Base-by-base conservation (phyloP, 1,140 invertebrate species). In the Megalonaias nervosa region DNA sequence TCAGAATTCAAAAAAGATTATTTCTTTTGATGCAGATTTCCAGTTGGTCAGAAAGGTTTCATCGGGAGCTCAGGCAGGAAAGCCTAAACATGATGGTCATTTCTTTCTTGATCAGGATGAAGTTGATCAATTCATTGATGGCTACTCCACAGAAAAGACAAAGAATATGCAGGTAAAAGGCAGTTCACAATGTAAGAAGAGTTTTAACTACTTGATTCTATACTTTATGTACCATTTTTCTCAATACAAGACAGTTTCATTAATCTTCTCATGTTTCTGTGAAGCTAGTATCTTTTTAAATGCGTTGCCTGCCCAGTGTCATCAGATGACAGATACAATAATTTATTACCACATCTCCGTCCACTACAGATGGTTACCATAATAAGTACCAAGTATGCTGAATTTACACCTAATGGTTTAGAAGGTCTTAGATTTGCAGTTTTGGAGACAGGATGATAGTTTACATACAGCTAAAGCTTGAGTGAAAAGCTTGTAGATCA, bases 41-140 rank as follows among this genome's bases (percentile, higher is more conserved):
- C 71, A 78, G 67, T 64, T 78, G 61, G 71, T 74, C 2, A 59
- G 71, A 19, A 78, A 78, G 57, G 26, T n/a, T 38, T 78, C 76
- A 9, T 72, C 65, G n/a, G 76, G 76, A 48, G 59, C 67, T 23
- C 5, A 14, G 19, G 73, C 65, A 71, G 57, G 11, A 14, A 23
- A 68, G 21, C 71, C 64, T 57, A 68, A 72, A 57, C 71, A 68
- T 48, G n/a, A 61, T 16, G 61, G 38, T 21, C 48, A 57, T 23
- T 73, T 78, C 55, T 78, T 78, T 58, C 14, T 78, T 12, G 31
- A 73, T 31, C 76, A 78, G 26, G 26, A 67, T 3, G 26, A 58
- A 31, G 76, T 78, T 15, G 76, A 78, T 64, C 19, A 12, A n/a
- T 78, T 78, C 74, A 38, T 78, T 48, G 21, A 62, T 57, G 19